phyloP scores from a whole-genome alignment of 1,140 invertebrate species.

The Aphelenchoides besseyi region DNA sequence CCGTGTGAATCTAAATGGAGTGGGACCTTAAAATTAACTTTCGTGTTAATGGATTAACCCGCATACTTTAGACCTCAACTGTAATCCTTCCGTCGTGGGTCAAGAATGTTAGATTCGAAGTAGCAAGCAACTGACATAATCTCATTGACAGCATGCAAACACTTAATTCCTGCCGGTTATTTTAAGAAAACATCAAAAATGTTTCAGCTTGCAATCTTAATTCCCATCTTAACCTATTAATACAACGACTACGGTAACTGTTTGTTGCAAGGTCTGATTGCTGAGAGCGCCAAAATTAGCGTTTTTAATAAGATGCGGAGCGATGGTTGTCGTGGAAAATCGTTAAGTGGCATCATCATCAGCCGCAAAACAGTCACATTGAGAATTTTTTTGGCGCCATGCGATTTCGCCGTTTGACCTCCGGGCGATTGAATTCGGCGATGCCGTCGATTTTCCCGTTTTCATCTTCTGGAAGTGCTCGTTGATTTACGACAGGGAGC shows the following conservation, averaged over 20 bases:
- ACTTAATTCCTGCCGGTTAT: neutral
- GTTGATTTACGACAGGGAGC: neutral
- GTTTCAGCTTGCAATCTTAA: no score
- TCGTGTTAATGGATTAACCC: no score
- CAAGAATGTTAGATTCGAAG: no score
- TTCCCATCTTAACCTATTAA: no score
- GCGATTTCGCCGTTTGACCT: neutral
- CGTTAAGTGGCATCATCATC: neutral
- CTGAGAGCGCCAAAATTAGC: neutral
- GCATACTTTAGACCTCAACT: no score
- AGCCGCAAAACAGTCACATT: no score
- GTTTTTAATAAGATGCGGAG: no score
- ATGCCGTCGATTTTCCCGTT: neutral
- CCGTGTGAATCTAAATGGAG: no score
- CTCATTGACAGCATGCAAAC: neutral
- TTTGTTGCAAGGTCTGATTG: neutral
- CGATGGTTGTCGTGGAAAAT: constrained; percentile 6
- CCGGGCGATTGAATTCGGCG: neutral
- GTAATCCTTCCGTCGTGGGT: no score
- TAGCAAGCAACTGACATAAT: no score
- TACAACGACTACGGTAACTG: neutral
- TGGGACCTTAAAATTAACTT: no score
- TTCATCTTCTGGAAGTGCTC: neutral
- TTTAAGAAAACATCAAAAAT: neutral
- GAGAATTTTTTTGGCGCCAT: constrained; percentile 1